Evolutionary conservation across 2,113 vertebrate genomes (phyloP), one percentile per base, ranked within the genome.

Genomic region (Lethenteron reissneri): DNA sequence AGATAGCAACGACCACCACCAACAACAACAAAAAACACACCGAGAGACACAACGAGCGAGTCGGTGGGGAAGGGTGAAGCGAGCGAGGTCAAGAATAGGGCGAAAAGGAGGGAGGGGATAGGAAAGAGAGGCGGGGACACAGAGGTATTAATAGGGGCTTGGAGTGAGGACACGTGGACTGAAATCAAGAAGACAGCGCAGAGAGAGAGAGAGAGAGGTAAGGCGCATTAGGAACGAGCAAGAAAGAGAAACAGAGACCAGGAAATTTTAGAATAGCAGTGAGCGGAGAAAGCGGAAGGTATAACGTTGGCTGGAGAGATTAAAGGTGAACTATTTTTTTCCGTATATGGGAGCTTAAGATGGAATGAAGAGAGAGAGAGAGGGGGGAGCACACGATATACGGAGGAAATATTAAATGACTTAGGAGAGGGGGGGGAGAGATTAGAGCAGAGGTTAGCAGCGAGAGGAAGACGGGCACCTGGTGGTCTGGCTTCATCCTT

Each of bases 151-250:
- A 64, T 64, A 19, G 60, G 60, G 60, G 14, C 14, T 64, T 64
- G 60, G 60, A 64, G 60, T 14, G 17, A 19, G 60, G 14, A 19
- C 60, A 64, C 41, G 41, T 41, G 41, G 41, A 41, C 41, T 41
- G 41, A 41, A 64, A 64, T 15, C 14, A 64, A 8, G 1, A 19
- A 64, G 60, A 64, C 14, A 19, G 60, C 17, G 60, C 60, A 64
- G 60, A 64, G 60, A 64, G 60, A 64, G 60, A 64, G 60, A n/a
- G n/a, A 64, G 60, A 64, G 60, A 64, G 60, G 17, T 64, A 64
- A 64, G 17, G 60, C 4, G 60, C 14, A 64, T 8, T 14, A 19
- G 60, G 60, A 64, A 19, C 14, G 60, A 64, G 60, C 14, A 64
- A 41, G 41, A 41, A 15, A 19, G 60, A 64, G 60, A 64, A 19